phyloP scores from a whole-genome alignment of 1,140 invertebrate species.

The Drosophila virilis region DNA sequence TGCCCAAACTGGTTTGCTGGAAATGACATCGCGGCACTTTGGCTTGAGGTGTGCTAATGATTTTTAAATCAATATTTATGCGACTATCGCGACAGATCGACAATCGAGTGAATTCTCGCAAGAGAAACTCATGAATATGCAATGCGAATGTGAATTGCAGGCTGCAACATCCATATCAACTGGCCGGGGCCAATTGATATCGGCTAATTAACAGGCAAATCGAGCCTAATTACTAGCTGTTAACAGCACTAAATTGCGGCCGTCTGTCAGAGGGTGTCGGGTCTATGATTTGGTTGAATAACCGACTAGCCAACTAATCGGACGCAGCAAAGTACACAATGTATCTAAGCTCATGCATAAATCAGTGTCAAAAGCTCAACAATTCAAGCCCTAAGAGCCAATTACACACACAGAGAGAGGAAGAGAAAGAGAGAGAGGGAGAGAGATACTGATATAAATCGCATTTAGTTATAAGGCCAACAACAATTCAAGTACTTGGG shows the following conservation, averaged over 20 bases:
- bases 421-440: slow-evolving; percentile 42
- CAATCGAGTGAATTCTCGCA: background rate
- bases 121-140: slow-evolving; percentile 63
- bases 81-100: slow-evolving; percentile 40
- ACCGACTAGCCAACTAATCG: slow-evolving; percentile 1
- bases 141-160: slow-evolving; percentile 46
- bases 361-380: slow-evolving; percentile 37
- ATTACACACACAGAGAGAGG: slow-evolving; percentile 3
- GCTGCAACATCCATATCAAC: slow-evolving; percentile 30
- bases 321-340: slow-evolving; percentile 3
- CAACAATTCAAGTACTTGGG: slow-evolving; percentile 40
- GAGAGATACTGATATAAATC: slow-evolving; percentile 52
- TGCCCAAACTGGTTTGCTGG: slow-evolving; percentile 55
- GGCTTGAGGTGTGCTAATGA: slow-evolving; percentile 73
- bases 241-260: slow-evolving; percentile 74
- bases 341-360: slow-evolving; percentile 25
- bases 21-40: slow-evolving; percentile 47
- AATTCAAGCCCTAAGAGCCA: slow-evolving; percentile 17
- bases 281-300: slow-evolving; percentile 33
- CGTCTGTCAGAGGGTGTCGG: slow-evolving; percentile 56
- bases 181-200: slow-evolving; percentile 50
- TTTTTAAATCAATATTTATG: slow-evolving; percentile 77
- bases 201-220: slow-evolving; percentile 70
- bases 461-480: slow-evolving; percentile 55
- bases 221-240: slow-evolving; percentile 77